phyloP scores from a whole-genome alignment of 1,140 invertebrate species.

The Holcopasites calliopsidis region DNA sequence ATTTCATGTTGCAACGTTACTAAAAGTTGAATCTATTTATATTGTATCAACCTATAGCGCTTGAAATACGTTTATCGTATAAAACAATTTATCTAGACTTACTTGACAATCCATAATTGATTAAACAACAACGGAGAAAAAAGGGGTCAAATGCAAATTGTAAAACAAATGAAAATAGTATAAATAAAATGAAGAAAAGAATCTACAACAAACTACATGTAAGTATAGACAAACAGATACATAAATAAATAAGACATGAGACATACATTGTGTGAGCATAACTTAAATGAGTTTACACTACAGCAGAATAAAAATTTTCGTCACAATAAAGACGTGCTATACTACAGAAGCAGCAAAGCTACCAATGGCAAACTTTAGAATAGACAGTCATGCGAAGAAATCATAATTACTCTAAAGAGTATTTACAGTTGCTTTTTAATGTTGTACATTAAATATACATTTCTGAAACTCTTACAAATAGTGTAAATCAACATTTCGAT shows the following conservation, averaged over 20 bases:
- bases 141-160: constrained; percentile 58
- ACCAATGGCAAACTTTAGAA: constrained; percentile 77
- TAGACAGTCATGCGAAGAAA: constrained; percentile 77
- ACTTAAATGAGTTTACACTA: constrained; percentile 74
- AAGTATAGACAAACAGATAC: constrained; percentile 68
- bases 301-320: constrained; percentile 70
- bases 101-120: constrained; percentile 57
- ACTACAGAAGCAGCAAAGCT: constrained; percentile 80
- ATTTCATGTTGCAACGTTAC: constrained; percentile 19
- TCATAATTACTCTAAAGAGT: constrained; percentile 66
- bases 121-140: constrained; percentile 63
- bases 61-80: constrained; percentile 23
- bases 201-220: constrained; percentile 51
- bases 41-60: constrained; percentile 6
- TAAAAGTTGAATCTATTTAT: constrained; percentile 12
- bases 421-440: constrained; percentile 54
- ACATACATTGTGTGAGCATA: constrained; percentile 79
- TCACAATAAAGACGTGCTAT: constrained; percentile 78
- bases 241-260: constrained; percentile 78
- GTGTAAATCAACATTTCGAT: constrained; percentile 19
- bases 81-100: constrained; percentile 39
- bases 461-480: constrained; percentile 34
- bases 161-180: constrained; percentile 32
- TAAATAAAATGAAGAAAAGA: constrained; percentile 61
- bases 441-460: constrained; percentile 36